Base-by-base conservation (phyloP, 2,113 vertebrate genomes). In the Zeus faber region DNA sequence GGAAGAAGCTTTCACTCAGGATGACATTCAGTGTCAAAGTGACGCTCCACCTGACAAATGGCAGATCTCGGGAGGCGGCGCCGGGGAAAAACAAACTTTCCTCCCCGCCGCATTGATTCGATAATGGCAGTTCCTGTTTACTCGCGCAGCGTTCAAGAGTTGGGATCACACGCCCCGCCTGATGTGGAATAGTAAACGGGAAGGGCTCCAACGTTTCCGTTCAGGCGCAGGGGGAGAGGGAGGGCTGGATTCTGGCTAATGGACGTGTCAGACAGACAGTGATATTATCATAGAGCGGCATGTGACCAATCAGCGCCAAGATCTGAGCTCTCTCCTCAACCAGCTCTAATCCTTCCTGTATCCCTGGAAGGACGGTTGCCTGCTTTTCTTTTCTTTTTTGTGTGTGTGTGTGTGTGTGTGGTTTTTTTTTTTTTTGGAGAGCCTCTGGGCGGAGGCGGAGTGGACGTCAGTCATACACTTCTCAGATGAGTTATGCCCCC, bases 401-500 rank as follows among this genome's bases (percentile, higher is more conserved):
- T n/a, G n/a, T n/a, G n/a, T n/a, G n/a, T n/a, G n/a, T n/a, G n/a
- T n/a, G n/a, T n/a, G n/a, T n/a, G n/a, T n/a, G n/a, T n/a, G n/a
- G n/a, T 29, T 29, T 29, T 4, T 9, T 4, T 29, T 29, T 29
- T 9, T 9, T 29, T 5, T 29, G 27, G 33, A 45, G 68, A 73
- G 66, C 58, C 67, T 72, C 66, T 60, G 58, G 18, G 35, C 46
- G 62, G n/a, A 18, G 72, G 29, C 61, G 33, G 33, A 66, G 56
- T 21, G 62, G 57, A 76, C 62, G 62, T 75, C 74, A 63, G 71
- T 67, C 65, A 52, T 51, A 64, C 49, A 53, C 63, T 73, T 45
- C 26, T 47, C 49, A 63, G 67, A 83, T 78, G 76, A 81, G 72
- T 74, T 65, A 74, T 58, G 39, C 61, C 58, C 62, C 60, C 67